Evolutionary conservation across 2,797 vertebrate species (phyloP).

Genomic region (Anas flavirostris): DNA sequence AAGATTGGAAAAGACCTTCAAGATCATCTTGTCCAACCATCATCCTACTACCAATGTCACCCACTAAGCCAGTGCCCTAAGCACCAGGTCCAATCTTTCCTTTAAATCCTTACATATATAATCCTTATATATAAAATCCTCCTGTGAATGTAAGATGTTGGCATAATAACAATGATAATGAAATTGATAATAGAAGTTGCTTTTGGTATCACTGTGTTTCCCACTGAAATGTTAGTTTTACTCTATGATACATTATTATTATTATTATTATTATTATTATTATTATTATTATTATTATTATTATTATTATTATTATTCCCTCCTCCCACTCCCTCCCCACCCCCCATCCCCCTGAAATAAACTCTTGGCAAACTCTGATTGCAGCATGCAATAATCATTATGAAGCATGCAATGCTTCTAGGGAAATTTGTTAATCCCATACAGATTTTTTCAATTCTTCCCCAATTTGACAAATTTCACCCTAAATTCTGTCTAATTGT

Average conservation of each 20-base stretch:
- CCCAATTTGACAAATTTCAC: not conserved
- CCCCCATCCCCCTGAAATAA: accelerated
- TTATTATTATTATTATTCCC: not conserved
- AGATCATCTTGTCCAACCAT: no score
- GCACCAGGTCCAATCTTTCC: no score
- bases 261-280: not conserved
- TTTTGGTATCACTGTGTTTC: not conserved
- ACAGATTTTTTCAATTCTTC: not conserved
- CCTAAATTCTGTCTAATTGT: not conserved
- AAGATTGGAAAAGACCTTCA: no score
- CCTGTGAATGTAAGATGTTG: not conserved
- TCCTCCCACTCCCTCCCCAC: no score
- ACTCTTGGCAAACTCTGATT: not conserved
- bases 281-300: not conserved
- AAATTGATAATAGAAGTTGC: not conserved
- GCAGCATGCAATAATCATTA: no score
- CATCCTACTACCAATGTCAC: no score
- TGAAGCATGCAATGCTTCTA: not conserved
- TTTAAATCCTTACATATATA: not conserved
- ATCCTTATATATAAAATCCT: not conserved
- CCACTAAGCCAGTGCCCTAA: no score
- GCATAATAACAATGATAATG: not conserved
- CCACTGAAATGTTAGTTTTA: not conserved
- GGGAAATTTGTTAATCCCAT: not conserved
- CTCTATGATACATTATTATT: not conserved